These are phyloP conservation scores for Graptemys geographica DNA, from an alignment of 2,797 vertebrate genomes.

Conservation along the genomic window DNA sequence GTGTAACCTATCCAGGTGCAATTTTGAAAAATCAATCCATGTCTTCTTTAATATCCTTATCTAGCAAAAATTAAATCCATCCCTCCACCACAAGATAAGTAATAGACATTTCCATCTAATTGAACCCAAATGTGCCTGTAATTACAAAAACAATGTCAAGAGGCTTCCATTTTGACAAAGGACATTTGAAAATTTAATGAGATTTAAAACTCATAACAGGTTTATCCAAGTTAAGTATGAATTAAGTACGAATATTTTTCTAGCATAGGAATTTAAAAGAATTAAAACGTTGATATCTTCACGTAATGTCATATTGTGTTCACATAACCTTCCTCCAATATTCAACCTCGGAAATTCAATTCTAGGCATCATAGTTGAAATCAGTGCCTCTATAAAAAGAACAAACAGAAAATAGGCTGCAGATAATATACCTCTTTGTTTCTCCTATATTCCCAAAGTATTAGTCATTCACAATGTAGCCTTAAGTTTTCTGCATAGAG, in stretches of 20 bases:
- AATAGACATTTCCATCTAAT: neutral
- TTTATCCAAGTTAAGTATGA: no score
- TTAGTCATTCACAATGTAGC: accelerated
- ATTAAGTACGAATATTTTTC: neutral
- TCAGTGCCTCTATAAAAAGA: neutral
- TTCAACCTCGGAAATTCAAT: accelerated
- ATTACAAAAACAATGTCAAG: neutral
- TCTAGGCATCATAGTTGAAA: neutral
- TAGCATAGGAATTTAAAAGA: neutral
- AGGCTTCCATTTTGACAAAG: neutral
- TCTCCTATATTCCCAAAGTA: neutral
- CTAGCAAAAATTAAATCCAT: neutral
- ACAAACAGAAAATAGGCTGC: neutral
- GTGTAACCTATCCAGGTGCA: no score
- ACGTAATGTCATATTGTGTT: neutral
- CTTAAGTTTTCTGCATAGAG: neutral
- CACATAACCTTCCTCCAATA: neutral
- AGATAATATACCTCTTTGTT: accelerated
- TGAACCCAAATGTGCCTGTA: neutral
- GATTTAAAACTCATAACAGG: neutral
- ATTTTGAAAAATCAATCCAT: neutral
- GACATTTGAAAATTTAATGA: neutral
- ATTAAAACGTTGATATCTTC: neutral
- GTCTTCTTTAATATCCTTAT: neutral
- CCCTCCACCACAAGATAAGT: neutral